Percentiles rank a stretch among this genome's conserved stretches.
Evolutionary conservation across 1,140 invertebrate species (phyloP).

Genomic region (Drosophila quadrilineata): DNA sequence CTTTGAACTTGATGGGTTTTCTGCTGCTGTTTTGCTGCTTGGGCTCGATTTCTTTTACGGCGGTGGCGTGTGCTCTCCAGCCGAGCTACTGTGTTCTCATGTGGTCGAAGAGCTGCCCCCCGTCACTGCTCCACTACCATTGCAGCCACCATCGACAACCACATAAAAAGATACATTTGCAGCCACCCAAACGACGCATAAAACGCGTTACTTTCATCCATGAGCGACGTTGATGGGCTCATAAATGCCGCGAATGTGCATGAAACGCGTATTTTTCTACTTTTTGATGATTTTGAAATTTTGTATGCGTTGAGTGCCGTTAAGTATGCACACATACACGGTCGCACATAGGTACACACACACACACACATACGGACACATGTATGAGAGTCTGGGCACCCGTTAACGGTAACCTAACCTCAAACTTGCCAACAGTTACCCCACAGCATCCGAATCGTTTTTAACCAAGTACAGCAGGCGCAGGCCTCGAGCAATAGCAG

Average conservation of each 20-base stretch:
- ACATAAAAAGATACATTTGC: slow-evolving; percentile 80
- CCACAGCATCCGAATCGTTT: slow-evolving; percentile 63
- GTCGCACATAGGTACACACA: no score
- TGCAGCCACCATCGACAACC: slow-evolving; percentile 27
- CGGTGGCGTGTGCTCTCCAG: slow-evolving; percentile 48
- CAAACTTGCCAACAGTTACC: slow-evolving; percentile 32
- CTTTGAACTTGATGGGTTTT: slow-evolving; percentile 75
- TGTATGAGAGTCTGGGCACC: slow-evolving; percentile 7
- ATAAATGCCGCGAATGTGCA: slow-evolving; percentile 80
- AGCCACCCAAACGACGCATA: slow-evolving; percentile 77
- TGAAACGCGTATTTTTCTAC: slow-evolving; percentile 79
- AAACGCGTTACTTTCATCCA: slow-evolving; percentile 80
- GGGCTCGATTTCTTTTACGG: slow-evolving; percentile 58
- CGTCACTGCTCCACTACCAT: neutral
- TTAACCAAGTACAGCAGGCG: slow-evolving; percentile 50
- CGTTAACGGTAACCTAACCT: slow-evolving; percentile 57
- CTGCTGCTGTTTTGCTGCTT: slow-evolving; percentile 2
- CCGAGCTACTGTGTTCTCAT: slow-evolving; percentile 30
- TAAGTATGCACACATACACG: slow-evolving; percentile 42
- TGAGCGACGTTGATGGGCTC: slow-evolving; percentile 80
- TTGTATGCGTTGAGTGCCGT: slow-evolving; percentile 79
- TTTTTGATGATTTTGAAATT: slow-evolving; percentile 80
- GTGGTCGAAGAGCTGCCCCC: slow-evolving; percentile 12
- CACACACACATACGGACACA: neutral
- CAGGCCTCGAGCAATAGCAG: neutral